These are phyloP conservation scores for Scolopax rusticola DNA, from an alignment of 2,797 vertebrate species.

Conservation along the genomic window DNA sequence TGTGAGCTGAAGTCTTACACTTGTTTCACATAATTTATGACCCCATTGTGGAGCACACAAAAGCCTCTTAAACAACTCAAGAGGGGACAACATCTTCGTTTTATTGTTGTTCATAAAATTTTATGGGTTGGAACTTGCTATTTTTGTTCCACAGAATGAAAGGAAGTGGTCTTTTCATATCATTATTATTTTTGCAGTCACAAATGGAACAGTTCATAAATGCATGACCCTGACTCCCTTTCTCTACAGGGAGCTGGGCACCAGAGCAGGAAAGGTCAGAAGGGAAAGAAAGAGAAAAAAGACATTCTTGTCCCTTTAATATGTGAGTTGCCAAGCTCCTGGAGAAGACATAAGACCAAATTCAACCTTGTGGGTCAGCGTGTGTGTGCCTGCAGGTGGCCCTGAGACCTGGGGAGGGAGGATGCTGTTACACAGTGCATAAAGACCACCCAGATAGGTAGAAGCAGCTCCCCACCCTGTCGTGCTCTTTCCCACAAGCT, in stretches of 20 bases:
- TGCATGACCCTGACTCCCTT: rapidly evolving
- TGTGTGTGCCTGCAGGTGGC: not conserved
- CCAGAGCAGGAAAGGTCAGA: not conserved
- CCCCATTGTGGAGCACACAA: not conserved
- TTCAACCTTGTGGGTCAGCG: rapidly evolving
- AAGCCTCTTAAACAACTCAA: constrained; percentile 34
- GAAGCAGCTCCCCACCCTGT: not conserved
- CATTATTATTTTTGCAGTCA: not conserved
- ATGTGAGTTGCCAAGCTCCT: not conserved
- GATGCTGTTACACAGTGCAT: not conserved
- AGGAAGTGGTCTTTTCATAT: not conserved
- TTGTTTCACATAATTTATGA: constrained; percentile 7
- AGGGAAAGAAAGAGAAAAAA: not conserved
- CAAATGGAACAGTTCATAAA: not conserved
- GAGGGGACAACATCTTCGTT: not conserved
- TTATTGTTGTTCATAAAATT: constrained; percentile 54
- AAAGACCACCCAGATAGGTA: not conserved
- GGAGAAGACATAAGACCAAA: not conserved
- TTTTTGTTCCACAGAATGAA: constrained; percentile 12
- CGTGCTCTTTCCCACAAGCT: not conserved
- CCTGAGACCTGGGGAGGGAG: not conserved
- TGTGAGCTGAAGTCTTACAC: not conserved
- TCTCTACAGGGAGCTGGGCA: not conserved
- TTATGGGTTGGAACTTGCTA: constrained; percentile 46
- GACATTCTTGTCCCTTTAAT: not conserved